A percentile compares a stretch with the other conserved stretches of the same genome.
Evolutionary conservation across 1,140 invertebrate genomes (phyloP).

Genomic region (Drosophila tropicalis): DNA sequence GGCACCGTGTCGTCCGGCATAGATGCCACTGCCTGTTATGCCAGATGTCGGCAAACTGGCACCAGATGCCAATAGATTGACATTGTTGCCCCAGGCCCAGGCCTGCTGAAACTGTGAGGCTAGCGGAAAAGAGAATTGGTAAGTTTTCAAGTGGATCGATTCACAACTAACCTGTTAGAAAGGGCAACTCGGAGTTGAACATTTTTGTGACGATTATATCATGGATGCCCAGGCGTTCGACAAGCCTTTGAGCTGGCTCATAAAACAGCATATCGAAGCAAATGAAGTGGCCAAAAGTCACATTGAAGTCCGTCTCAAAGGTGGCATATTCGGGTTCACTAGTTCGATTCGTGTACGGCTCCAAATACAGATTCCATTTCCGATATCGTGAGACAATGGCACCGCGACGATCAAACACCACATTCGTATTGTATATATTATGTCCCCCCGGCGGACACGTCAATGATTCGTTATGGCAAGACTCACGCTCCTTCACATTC

Average conservation of each 20-base stretch:
- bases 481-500: conserved; percentile 88
- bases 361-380: conserved; percentile 88
- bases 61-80: conserved; percentile 86
- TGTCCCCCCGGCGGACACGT: conserved; percentile 72
- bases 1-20: conserved; percentile 83
- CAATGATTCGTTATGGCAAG: conserved; percentile 72
- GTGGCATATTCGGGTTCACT: conserved; percentile 83
- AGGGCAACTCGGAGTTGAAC: conserved; percentile 89
- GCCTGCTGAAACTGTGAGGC: conserved; percentile 85
- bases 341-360: conserved; percentile 58
- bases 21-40: conserved; percentile 87
- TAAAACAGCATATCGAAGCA: conserved; percentile 92
- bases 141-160: not conserved
- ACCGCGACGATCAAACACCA: conserved; percentile 88
- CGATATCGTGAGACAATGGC: conserved; percentile 87
- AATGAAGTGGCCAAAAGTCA: conserved; percentile 90
- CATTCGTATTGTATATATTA: conserved; percentile 88
- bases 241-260: conserved; percentile 84
- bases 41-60: conserved; percentile 84
- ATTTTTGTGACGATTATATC: conserved; percentile 89
- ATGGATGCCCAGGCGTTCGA: conserved; percentile 83
- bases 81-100: conserved; percentile 85
- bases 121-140: conserved; percentile 43
- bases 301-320: conserved; percentile 92
- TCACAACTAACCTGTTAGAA: conserved; percentile 85